A percentile compares a stretch with the other conserved stretches of the same genome.
These are phyloP conservation scores for Sylvia atricapilla DNA, from an alignment of 2,113 vertebrate genomes.

Conservation along the genomic window DNA sequence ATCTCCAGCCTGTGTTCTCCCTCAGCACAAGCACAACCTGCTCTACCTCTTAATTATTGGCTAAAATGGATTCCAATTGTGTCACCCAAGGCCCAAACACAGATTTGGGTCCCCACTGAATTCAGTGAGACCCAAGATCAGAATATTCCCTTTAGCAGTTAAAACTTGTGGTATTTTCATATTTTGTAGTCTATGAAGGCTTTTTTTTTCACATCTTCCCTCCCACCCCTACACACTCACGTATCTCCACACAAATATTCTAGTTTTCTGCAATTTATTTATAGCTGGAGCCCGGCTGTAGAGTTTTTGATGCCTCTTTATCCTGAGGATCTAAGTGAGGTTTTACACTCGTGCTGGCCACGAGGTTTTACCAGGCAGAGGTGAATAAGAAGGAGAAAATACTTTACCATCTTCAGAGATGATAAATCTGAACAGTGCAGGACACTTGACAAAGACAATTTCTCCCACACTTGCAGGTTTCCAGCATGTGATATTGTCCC, in stretches of 20 bases:
- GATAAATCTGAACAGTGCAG: conserved; percentile 86
- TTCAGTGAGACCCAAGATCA: background rate
- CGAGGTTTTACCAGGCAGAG: background rate
- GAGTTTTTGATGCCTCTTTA: background rate
- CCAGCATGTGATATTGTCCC: conserved; percentile 98
- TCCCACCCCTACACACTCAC: background rate
- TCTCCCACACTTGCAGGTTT: conserved; percentile 83
- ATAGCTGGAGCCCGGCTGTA: background rate
- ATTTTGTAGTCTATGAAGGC: background rate
- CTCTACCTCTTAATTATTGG: background rate
- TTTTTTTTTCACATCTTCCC: background rate
- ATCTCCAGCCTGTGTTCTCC: background rate
- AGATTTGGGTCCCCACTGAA: background rate
- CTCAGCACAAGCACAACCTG: background rate
- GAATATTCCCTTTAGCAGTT: background rate
- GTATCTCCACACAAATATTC: background rate
- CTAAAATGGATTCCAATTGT: background rate
- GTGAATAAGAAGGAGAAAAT: background rate
- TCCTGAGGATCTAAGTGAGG: background rate
- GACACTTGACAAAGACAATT: conserved; percentile 87
- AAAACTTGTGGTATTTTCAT: background rate
- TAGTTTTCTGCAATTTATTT: background rate
- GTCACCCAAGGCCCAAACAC: background rate
- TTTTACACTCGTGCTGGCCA: background rate
- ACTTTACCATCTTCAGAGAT: conserved; percentile 86